These are phyloP conservation scores for Pteruthius melanotis DNA, from an alignment of 2,113 vertebrate genomes.

Conservation along the genomic window DNA sequence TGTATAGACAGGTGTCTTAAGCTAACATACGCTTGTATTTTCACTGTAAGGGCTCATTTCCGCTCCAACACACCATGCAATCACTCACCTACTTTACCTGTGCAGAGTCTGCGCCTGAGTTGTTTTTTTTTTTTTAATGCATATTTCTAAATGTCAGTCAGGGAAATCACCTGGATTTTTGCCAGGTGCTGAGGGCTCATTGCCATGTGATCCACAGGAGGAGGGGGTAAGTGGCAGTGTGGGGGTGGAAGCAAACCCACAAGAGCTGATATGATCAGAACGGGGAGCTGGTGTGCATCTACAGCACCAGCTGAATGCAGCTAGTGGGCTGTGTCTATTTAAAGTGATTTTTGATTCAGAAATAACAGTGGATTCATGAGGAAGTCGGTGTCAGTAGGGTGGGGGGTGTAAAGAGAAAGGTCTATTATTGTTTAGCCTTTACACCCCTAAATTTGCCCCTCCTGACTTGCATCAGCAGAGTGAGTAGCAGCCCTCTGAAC, in stretches of 20 bases:
- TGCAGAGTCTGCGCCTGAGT: neutral
- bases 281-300: neutral
- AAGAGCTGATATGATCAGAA: neutral
- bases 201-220: neutral
- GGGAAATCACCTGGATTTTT: constrained; percentile 18
- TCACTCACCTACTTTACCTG: neutral
- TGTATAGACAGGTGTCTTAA: neutral
- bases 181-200: neutral
- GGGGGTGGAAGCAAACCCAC: neutral
- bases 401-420: neutral
- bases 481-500: neutral
- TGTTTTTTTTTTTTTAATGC: neutral
- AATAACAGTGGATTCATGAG: neutral
- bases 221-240: neutral
- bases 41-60: neutral
- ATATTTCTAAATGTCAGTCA: neutral
- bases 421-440: neutral
- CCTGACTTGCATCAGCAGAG: neutral
- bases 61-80: neutral
- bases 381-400: neutral
- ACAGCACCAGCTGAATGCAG: neutral
- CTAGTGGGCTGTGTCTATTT: neutral
- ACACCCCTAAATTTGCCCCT: neutral
- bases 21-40: rapidly evolving
- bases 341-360: neutral